These are phyloP conservation scores for Leptocoma aspasia DNA, from an alignment of 2,113 vertebrate genomes.

Conservation along the genomic window DNA sequence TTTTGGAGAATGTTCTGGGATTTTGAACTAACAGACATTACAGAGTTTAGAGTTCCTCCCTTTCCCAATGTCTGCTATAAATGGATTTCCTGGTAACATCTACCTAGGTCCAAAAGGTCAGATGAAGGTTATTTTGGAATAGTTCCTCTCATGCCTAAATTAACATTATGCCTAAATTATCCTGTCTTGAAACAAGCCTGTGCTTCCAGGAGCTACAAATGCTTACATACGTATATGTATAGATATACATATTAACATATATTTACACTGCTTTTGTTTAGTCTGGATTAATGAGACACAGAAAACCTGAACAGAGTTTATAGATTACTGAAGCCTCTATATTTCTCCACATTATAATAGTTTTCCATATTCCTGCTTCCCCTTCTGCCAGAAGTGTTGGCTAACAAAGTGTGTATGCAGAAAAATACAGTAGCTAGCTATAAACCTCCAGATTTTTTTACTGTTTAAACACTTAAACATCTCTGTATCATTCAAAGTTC, in stretches of 20 bases:
- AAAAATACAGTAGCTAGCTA: not conserved
- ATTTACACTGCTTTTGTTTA: not conserved
- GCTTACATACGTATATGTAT: not conserved
- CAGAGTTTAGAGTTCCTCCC: not conserved
- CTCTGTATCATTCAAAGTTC: not conserved
- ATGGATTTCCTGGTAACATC: not conserved
- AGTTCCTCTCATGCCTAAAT: not conserved
- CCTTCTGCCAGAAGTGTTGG: not conserved
- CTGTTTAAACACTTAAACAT: not conserved
- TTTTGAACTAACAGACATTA: not conserved
- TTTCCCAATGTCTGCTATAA: not conserved
- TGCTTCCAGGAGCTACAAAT: not conserved
- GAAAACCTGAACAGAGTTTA: not conserved
- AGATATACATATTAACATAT: not conserved
- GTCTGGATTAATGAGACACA: not conserved
- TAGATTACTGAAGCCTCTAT: not conserved
- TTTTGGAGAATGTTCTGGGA: not conserved
- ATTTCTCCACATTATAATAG: not conserved
- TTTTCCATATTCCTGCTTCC: not conserved
- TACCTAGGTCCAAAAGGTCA: not conserved
- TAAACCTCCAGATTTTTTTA: not conserved
- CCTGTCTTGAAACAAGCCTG: not conserved
- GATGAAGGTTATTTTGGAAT: not conserved
- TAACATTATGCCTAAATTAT: not conserved
- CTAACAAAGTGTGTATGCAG: not conserved